Evolutionary conservation across 2,113 vertebrate genomes (phyloP).

Genomic region (Erpornis zantholeuca): DNA sequence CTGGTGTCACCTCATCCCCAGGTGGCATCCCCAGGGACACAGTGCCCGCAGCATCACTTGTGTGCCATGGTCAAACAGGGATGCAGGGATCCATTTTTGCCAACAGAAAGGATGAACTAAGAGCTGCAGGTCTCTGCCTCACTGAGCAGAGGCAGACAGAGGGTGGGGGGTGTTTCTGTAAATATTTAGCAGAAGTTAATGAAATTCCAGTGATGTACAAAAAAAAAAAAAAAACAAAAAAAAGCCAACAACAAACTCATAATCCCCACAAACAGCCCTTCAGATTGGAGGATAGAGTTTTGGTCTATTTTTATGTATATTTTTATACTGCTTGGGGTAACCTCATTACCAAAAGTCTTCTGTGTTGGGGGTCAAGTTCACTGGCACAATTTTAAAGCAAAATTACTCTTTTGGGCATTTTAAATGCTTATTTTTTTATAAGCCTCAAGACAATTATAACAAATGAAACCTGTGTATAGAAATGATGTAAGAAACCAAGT

Average conservation of each 20-base stretch:
- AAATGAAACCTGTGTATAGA: background rate
- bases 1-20: rapidly evolving
- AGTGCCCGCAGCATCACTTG: rapidly evolving
- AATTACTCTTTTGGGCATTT: constrained; percentile 26
- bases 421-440: constrained; percentile 10
- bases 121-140: background rate
- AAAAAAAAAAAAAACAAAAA: background rate
- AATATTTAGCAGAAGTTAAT: constrained; percentile 9
- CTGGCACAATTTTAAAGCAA: constrained; percentile 5
- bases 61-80: rapidly evolving
- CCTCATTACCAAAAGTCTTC: background rate
- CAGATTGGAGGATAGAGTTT: constrained; percentile 12
- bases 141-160: background rate
- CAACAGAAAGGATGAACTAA: background rate
- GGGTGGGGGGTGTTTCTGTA: background rate
- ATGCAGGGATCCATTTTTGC: background rate
- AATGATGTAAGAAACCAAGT: background rate
- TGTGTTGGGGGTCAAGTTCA: background rate
- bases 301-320: constrained; percentile 50
- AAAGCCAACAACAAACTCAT: background rate
- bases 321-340: constrained; percentile 56
- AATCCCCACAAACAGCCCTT: background rate
- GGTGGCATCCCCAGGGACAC: background rate
- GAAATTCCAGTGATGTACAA: background rate
- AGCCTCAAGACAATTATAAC: background rate